Evolutionary conservation across 2,888 invertebrate genomes (phyloP).

Genomic region (Euclidia mi): DNA sequence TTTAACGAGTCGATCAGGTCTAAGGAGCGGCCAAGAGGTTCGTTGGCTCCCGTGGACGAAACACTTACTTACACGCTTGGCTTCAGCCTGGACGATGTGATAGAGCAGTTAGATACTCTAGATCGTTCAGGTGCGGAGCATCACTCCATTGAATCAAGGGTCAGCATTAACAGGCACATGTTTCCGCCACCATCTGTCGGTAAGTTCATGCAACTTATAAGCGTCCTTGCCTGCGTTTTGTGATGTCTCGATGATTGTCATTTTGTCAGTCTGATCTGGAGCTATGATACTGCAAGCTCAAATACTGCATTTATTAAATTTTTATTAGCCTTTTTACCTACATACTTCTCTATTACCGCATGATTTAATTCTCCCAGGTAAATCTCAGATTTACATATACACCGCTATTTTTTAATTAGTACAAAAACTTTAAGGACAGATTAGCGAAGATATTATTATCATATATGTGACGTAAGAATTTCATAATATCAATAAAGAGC

Average conservation of each 20-base stretch:
- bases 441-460: too few relatives aligned
- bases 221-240: background rate
- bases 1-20: constrained; percentile 77
- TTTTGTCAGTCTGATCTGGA: background rate
- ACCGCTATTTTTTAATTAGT: too few relatives aligned
- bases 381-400: too few relatives aligned
- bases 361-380: too few relatives aligned
- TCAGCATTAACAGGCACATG: constrained; percentile 61
- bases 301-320: too few relatives aligned
- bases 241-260: constrained; percentile 5
- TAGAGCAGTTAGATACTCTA: constrained; percentile 63
- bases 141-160: constrained; percentile 73
- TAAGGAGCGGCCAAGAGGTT: constrained; percentile 68
- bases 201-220: constrained; percentile 54
- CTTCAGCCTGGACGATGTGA: constrained; percentile 65
- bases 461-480: too few relatives aligned
- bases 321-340: too few relatives aligned
- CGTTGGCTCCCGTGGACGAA: constrained; percentile 67
- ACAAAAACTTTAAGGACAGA: too few relatives aligned
- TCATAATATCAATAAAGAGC: too few relatives aligned
- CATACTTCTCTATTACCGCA: too few relatives aligned
- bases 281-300: too few relatives aligned
- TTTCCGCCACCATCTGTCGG: constrained; percentile 81
- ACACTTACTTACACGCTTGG: constrained; percentile 60
- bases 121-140: constrained; percentile 81